Conservation (phyloP, 2,797 vertebrate genomes). For the Poecilia picta region DNA sequence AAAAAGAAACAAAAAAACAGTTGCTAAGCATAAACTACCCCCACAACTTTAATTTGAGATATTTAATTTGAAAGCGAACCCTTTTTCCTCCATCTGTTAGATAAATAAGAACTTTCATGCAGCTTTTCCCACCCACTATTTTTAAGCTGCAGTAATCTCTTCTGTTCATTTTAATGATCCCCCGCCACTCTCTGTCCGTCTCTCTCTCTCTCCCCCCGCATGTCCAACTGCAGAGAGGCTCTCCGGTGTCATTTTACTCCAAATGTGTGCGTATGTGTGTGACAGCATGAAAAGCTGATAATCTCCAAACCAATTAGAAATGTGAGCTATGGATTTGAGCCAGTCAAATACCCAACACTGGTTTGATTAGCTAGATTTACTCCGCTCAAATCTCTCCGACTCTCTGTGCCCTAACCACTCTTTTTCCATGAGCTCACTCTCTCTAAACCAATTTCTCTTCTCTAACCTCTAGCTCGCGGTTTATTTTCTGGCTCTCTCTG, state of each 20-base stretch:
- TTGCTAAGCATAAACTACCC: background rate
- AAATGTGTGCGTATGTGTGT: slow-evolving; percentile 40
- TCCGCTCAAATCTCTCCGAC: slow-evolving; percentile 59
- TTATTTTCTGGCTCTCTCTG: slow-evolving; percentile 27
- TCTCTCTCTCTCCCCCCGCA: slow-evolving; percentile 33
- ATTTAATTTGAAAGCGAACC: background rate
- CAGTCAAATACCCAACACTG: slow-evolving; percentile 78
- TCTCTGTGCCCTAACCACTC: slow-evolving; percentile 42
- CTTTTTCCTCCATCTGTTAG: slow-evolving; percentile 1
- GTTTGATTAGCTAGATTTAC: slow-evolving; percentile 80
- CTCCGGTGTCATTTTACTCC: slow-evolving; percentile 66
- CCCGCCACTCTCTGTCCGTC: slow-evolving; percentile 47
- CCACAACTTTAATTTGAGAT: background rate
- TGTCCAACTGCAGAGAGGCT: slow-evolving; percentile 45
- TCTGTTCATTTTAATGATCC: slow-evolving; percentile 64
- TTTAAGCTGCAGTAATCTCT: slow-evolving; percentile 54
- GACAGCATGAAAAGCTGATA: slow-evolving; percentile 78
- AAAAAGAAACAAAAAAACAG: background rate
- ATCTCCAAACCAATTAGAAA: slow-evolving; percentile 83
- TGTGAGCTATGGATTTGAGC: slow-evolving; percentile 78
- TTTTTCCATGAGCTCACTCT: slow-evolving; percentile 51
- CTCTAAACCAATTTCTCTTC: slow-evolving; percentile 42
- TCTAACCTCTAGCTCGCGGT: slow-evolving; percentile 25
- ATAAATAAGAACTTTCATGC: slow-evolving; percentile 37
- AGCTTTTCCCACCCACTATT: slow-evolving; percentile 52